Conservation (phyloP, 2,888 invertebrate species). For the Callimorpha dominula region DNA sequence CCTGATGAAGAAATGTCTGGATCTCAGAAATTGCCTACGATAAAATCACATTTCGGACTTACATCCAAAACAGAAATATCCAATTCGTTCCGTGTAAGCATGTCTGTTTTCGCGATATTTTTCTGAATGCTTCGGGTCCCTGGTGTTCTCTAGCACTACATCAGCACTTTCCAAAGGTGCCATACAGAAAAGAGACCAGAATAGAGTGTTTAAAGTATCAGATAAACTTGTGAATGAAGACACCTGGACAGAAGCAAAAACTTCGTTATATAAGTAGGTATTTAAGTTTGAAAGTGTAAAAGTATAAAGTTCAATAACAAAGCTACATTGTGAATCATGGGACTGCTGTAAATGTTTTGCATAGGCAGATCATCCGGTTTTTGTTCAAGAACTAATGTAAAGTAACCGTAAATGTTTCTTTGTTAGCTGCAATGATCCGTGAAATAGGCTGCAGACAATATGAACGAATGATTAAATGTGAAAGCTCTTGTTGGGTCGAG, state of each 20-base stretch:
- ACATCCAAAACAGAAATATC: slow-evolving; percentile 89
- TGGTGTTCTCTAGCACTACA: slow-evolving; percentile 88
- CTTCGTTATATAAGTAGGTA: slow-evolving; percentile 7
- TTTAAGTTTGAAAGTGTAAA: slow-evolving; percentile 21
- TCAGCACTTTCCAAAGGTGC: slow-evolving; percentile 88
- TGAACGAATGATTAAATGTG: slow-evolving; percentile 47
- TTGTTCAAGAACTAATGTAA: slow-evolving; percentile 53
- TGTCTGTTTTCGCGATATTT: slow-evolving; percentile 86
- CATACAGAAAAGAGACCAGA: slow-evolving; percentile 91
- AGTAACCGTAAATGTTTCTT: slow-evolving; percentile 52
- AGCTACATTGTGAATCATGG: slow-evolving; percentile 40
- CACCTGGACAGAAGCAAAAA: slow-evolving; percentile 67
- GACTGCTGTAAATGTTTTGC: slow-evolving; percentile 41
- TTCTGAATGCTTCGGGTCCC: slow-evolving; percentile 51
- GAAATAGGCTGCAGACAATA: slow-evolving; percentile 57
- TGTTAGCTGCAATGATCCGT: slow-evolving; percentile 59
- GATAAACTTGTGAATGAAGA: slow-evolving; percentile 87
- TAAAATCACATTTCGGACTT: slow-evolving; percentile 41
- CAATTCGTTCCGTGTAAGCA: slow-evolving; percentile 88
- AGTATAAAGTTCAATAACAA: slow-evolving; percentile 33
- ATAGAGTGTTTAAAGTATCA: slow-evolving; percentile 88
- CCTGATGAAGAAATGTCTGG: neutral
- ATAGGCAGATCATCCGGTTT: slow-evolving; percentile 54
- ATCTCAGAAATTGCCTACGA: slow-evolving; percentile 9
- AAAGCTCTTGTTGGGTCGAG: slow-evolving; percentile 35